A percentile compares a stretch with the other conserved stretches of the same genome.
Conservation (phyloP, 1,140 invertebrate genomes). For the Leptopilina clavipes region DNA sequence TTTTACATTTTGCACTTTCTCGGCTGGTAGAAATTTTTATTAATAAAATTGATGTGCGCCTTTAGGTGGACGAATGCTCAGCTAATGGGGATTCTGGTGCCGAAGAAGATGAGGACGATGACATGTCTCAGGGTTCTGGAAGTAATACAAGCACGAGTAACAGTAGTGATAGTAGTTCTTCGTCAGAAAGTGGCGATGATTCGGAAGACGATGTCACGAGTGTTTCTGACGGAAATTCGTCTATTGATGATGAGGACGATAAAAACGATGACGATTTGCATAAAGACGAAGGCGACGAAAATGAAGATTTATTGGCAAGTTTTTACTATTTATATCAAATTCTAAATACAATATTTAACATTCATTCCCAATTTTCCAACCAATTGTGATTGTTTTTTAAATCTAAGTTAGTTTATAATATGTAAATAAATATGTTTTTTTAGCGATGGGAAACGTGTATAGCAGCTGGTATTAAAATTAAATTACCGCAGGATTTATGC, state of each 20-base stretch:
- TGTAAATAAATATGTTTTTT: constrained; percentile 46
- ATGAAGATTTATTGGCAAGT: constrained; percentile 55
- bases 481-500: constrained; percentile 76
- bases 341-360: no score
- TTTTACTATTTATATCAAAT: constrained; percentile 13
- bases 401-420: neutral
- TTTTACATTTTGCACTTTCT: constrained; percentile 7
- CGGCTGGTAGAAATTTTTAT: neutral
- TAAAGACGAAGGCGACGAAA: constrained; percentile 61
- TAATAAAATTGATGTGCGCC: neutral
- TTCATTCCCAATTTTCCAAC: no score
- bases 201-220: constrained; percentile 63
- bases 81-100: constrained; percentile 70
- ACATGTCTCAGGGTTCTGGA: constrained; percentile 64
- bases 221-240: constrained; percentile 62
- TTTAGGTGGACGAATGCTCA: constrained; percentile 71
- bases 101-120: constrained; percentile 73
- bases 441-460: constrained; percentile 73
- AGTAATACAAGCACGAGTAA: constrained; percentile 68
- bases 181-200: constrained; percentile 67
- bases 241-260: constrained; percentile 52
- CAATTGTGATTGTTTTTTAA: neutral
- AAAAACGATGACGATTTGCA: constrained; percentile 8
- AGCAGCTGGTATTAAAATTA: constrained; percentile 69
- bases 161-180: constrained; percentile 66